Base-by-base conservation (phyloP, 2,797 vertebrate genomes). In the Alosa sapidissima region DNA sequence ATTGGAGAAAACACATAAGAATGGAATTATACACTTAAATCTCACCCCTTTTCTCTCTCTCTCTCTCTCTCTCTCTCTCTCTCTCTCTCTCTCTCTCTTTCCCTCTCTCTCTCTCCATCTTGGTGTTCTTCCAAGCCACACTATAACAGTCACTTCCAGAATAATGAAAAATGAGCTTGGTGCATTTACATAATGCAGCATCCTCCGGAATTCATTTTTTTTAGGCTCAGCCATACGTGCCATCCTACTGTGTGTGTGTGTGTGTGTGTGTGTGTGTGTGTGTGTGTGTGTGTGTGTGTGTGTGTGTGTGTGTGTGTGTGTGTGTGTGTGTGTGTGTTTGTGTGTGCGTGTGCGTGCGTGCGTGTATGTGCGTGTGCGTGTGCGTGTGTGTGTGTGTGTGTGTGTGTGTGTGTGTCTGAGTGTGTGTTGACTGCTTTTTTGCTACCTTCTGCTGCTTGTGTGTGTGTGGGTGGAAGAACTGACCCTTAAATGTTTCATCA, bases 181-280 rank as follows among this genome's bases (percentile, higher is more conserved):
- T 48, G 86, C 86, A 93, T 94, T 92, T 93, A 91, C 93, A 94
- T 95, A 94, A 94, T 92, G 92, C 91, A 90, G 90, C 84, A 89
- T 92, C 92, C 90, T 92, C 91, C 93, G 87, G 92, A 92, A 93
- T 88, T 91, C 92, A 94, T 47, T 81, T 86, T 52, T 45, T 93
- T 90, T 88, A 72, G 41, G 82, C 83, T 52, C 81, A 86, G 87
- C 85, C 89, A 68, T 81, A 28, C 83, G 78, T 45, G n/a, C 60
- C 60, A 65, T 49, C 75, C 60, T 49, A 49, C 65, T 24, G 13
- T 83, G n/a, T 82, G 48, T 72, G 45, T 83, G 62, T 87, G 75
- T 85, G 45, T 36, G 85, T 72, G 65, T 72, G 65, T 41, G 65
- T 41, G 11, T 72, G 65, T 68, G 65, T 68, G 28, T 68, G 28